Conservation (phyloP, 2,888 invertebrate species). For the Oxycera nigricornis region DNA sequence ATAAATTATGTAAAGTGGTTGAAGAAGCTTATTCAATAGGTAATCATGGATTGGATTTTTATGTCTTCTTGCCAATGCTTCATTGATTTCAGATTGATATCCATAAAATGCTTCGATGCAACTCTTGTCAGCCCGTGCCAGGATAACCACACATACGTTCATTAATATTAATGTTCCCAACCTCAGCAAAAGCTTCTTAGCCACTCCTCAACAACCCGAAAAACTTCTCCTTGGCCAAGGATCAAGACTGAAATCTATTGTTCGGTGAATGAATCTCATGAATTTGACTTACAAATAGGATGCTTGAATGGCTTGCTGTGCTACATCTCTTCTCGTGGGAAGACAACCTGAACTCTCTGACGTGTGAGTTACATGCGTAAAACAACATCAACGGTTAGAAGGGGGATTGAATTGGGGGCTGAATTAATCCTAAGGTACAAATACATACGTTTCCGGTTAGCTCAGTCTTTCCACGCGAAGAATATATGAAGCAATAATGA, state of each 20-base stretch:
- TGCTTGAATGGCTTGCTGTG: background rate
- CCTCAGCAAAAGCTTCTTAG: background rate
- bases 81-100: no score
- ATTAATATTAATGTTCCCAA: background rate
- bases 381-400: background rate
- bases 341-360: background rate
- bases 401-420: background rate
- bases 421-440: no score
- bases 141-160: no score
- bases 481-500: no score
- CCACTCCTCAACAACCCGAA: background rate
- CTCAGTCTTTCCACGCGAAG: no score
- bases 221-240: background rate
- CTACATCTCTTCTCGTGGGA: background rate
- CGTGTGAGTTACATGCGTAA: background rate
- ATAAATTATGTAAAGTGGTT: no score
- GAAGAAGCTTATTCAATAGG: no score
- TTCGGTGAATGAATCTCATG: background rate
- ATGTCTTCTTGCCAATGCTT: no score
- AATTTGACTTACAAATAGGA: slow-evolving; percentile 13
- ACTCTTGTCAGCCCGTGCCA: no score
- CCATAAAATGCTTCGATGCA: no score
- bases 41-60: no score
- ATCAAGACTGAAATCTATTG: background rate
- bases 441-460: no score